A percentile compares a stretch with the other conserved stretches of the same genome.
Evolutionary conservation across 1,140 invertebrate species (phyloP).

Genomic region (Cephus cinctus): DNA sequence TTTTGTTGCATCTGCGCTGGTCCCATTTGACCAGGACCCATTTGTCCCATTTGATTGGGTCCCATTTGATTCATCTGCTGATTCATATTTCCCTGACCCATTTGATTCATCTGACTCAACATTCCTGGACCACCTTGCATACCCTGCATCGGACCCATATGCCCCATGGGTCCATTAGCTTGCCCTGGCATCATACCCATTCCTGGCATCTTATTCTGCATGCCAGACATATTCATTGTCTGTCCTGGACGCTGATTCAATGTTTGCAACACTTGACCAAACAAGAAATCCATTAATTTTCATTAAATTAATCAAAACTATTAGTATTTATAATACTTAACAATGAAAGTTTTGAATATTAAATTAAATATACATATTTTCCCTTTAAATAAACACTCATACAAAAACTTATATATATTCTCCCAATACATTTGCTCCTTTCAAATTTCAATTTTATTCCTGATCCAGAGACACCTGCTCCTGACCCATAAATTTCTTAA

Average conservation of each 20-base stretch:
- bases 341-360: neutral
- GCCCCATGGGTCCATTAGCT: conserved; percentile 44
- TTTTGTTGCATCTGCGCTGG: conserved; percentile 47
- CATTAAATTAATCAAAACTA: neutral
- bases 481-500: too few relatives aligned
- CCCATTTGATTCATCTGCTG: conserved; percentile 50
- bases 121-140: conserved; percentile 50
- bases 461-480: too few relatives aligned
- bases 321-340: neutral
- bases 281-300: conserved; percentile 4
- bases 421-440: too few relatives aligned
- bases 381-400: neutral
- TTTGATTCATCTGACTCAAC: conserved; percentile 50
- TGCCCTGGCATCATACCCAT: conserved; percentile 55
- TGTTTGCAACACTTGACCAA: conserved; percentile 60
- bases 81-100: conserved; percentile 44
- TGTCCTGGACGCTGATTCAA: conserved; percentile 62
- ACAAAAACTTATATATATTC: too few relatives aligned
- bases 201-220: conserved; percentile 58
- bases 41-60: conserved; percentile 40
- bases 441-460: too few relatives aligned
- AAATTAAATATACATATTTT: neutral
- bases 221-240: conserved; percentile 61
- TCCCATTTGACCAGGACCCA: conserved; percentile 40
- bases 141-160: conserved; percentile 47